Evolutionary conservation across 2,113 vertebrate species (phyloP).

Genomic region (Prinia subflava): DNA sequence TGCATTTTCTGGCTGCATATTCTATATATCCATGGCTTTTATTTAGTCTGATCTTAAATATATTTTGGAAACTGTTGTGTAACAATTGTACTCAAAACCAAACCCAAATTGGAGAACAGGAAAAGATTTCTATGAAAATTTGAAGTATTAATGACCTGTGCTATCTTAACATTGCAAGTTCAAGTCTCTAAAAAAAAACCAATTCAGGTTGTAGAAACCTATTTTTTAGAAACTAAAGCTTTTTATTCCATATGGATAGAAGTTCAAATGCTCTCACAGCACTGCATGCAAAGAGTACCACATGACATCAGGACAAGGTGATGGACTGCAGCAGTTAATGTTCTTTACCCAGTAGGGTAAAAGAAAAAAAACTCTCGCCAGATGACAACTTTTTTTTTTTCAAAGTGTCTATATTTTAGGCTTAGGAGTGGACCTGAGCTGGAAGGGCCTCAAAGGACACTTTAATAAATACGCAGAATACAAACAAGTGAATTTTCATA

Average conservation of each 20-base stretch:
- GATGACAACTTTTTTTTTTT: neutral
- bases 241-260: neutral
- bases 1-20: slow-evolving; percentile 38
- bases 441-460: neutral
- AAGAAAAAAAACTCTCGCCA: neutral
- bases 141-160: neutral
- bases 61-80: neutral
- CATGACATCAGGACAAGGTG: neutral
- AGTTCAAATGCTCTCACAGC: neutral
- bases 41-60: neutral
- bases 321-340: neutral
- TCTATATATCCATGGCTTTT: slow-evolving; percentile 29
- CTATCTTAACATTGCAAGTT: neutral
- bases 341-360: neutral
- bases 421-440: neutral
- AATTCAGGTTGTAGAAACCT: neutral
- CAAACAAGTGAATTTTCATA: neutral
- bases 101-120: neutral
- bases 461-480: neutral
- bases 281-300: neutral
- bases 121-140: neutral
- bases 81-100: neutral
- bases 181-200: neutral
- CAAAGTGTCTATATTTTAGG: neutral
- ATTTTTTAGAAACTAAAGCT: neutral